These are phyloP conservation scores for Nycteola revayana DNA, from an alignment of 2,888 invertebrate genomes.

Conservation along the genomic window DNA sequence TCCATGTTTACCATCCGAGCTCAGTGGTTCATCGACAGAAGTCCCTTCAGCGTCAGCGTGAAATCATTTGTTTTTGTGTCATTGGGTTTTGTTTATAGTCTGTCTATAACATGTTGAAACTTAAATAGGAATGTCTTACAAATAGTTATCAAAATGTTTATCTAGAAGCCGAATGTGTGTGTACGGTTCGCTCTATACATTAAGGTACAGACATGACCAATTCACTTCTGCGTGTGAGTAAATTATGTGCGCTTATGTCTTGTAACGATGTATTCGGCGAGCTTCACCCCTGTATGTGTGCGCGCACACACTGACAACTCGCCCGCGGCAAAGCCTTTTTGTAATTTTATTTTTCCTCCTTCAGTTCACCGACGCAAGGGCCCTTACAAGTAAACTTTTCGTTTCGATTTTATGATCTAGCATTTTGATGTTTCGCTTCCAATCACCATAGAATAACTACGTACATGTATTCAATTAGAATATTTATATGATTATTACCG, in stretches of 20 bases:
- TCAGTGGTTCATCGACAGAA: conserved; percentile 18
- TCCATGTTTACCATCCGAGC: conserved; percentile 10
- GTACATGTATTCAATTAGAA: too few species aligned
- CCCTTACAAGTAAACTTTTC: conserved; percentile 43
- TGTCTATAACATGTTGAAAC: too few species aligned
- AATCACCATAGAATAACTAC: too few species aligned
- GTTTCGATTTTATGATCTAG: conserved; percentile 10
- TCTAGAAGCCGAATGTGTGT: conserved; percentile 32
- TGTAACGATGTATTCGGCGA: conserved; percentile 55
- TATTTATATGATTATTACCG: too few species aligned
- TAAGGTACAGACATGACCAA: conserved; percentile 34
- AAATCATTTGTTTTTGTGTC: too few species aligned
- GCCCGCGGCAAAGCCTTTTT: conserved; percentile 71
- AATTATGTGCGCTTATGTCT: conserved; percentile 57
- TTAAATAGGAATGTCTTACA: conserved; percentile 6
- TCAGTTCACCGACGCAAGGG: conserved; percentile 55
- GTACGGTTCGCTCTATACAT: conserved; percentile 31
- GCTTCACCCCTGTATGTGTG: conserved; percentile 53
- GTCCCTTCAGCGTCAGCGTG: too few species aligned
- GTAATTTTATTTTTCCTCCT: conserved; percentile 76
- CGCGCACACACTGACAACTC: conserved; percentile 54
- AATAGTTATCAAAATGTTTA: conserved; percentile 13
- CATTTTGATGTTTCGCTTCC: too few species aligned
- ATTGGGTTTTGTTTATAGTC: too few species aligned
- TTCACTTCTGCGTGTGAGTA: conserved; percentile 53